phyloP scores from a whole-genome alignment of 1,140 invertebrate species.

The Calliphora vicina region DNA sequence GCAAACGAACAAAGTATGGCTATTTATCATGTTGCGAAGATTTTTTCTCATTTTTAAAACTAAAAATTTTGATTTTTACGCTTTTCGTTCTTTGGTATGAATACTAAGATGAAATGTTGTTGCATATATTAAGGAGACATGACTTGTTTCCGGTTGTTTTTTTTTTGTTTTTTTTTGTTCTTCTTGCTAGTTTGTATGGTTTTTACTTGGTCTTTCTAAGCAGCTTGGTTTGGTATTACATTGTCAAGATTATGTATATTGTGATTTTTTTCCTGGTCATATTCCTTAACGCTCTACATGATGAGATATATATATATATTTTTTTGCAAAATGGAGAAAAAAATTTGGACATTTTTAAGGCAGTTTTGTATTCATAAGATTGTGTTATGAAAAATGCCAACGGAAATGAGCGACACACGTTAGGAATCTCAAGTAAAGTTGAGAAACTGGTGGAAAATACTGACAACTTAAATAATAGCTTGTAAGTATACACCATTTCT shows the following conservation, averaged over 20 bases:
- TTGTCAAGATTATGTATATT: not conserved
- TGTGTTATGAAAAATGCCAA: conserved; percentile 40
- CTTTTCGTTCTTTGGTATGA: not conserved
- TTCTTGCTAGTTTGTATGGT: not conserved
- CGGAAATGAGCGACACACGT: conserved; percentile 42
- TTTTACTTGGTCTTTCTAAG: not conserved
- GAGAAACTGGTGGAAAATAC: not conserved
- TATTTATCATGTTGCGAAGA: not conserved
- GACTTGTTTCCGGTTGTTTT: conserved; percentile 27
- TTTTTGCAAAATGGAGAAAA: not conserved
- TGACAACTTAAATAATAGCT: conserved; percentile 6
- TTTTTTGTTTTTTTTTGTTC: not conserved
- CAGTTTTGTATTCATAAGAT: conserved; percentile 38
- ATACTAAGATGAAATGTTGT: conserved; percentile 26
- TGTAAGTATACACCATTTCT: not conserved
- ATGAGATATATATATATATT: conserved; percentile 21
- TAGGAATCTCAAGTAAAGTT: conserved; percentile 10
- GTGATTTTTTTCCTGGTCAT: conserved; percentile 18
- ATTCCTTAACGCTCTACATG: not conserved
- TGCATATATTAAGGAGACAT: conserved; percentile 41
- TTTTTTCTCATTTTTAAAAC: not conserved
- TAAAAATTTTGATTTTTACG: not conserved
- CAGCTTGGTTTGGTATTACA: not conserved
- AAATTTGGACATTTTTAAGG: conserved; percentile 34
- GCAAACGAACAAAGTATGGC: not conserved